Conservation (phyloP, 2,888 invertebrate species). For the Seira musarum region DNA sequence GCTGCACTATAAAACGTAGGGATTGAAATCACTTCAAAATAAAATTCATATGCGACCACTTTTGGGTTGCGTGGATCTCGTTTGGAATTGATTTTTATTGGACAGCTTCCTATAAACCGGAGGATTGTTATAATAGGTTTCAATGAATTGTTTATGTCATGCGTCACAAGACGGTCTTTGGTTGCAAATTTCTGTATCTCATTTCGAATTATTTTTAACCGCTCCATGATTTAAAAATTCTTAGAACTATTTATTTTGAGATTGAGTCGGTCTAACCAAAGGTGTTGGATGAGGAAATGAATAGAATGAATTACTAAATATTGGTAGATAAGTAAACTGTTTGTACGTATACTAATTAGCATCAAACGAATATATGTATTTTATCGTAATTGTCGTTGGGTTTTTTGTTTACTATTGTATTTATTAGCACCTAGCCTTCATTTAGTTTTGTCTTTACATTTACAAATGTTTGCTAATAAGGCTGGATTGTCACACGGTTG, state of each 20-base stretch:
- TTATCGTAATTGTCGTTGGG: too few relatives aligned
- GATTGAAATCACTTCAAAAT: constrained; percentile 8
- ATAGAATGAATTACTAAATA: too few relatives aligned
- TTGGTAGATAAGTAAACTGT: too few relatives aligned
- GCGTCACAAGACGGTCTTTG: background rate
- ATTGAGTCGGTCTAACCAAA: too few relatives aligned
- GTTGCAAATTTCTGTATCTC: background rate
- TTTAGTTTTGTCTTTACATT: background rate
- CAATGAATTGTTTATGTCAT: constrained; percentile 8
- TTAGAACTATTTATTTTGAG: too few relatives aligned
- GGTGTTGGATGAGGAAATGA: too few relatives aligned
- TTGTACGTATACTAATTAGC: too few relatives aligned
- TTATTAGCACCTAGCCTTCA: background rate
- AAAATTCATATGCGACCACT: background rate
- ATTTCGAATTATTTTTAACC: background rate
- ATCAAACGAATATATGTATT: too few relatives aligned
- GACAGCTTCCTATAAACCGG: constrained; percentile 31
- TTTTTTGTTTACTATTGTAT: background rate
- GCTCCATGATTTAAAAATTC: background rate
- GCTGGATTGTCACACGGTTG: too few relatives aligned
- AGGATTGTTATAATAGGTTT: background rate
- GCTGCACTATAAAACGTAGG: constrained; percentile 7
- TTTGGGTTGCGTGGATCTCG: background rate
- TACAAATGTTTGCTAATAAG: background rate
- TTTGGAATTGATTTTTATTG: constrained; percentile 14